A percentile compares a stretch with the other conserved stretches of the same genome.
Conservation (phyloP, 1,140 invertebrate genomes). For the Colletes latitarsis region DNA sequence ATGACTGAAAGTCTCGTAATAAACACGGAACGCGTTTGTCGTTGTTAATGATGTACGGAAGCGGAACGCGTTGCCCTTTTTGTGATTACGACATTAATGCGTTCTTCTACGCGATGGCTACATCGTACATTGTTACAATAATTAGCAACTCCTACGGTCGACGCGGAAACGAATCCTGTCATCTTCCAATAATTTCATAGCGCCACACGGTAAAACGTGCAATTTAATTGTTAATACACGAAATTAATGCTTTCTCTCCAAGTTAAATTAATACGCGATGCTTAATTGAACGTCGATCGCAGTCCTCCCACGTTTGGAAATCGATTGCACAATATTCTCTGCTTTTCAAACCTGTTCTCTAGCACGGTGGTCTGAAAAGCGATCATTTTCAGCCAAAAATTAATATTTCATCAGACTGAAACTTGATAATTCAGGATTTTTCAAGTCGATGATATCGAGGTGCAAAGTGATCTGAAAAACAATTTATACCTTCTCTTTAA, state of each 20-base stretch:
- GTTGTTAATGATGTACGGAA: conserved; percentile 35
- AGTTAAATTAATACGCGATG: background rate
- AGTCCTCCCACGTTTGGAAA: background rate
- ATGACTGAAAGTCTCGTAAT: conserved; percentile 1
- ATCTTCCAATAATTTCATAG: background rate
- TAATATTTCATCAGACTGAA: too few species aligned
- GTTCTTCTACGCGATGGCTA: background rate
- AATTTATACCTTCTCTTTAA: too few species aligned
- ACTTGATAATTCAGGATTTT: too few species aligned
- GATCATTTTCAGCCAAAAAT: too few species aligned
- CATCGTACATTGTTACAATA: conserved; percentile 13
- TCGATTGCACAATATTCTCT: background rate
- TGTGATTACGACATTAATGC: conserved; percentile 20
- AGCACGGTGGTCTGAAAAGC: too few species aligned
- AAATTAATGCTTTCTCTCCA: background rate
- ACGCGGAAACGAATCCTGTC: conserved; percentile 9
- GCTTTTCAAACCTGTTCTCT: too few species aligned
- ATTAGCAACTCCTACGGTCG: background rate
- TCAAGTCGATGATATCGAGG: too few species aligned
- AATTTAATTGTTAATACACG: background rate
- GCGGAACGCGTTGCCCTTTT: conserved; percentile 10
- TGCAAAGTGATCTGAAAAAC: too few species aligned
- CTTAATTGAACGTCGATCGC: too few species aligned
- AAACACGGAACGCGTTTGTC: conserved; percentile 15
- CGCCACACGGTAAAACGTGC: background rate